Base-by-base conservation (phyloP, 2,888 invertebrate genomes). In the Heteropelma amictum region DNA sequence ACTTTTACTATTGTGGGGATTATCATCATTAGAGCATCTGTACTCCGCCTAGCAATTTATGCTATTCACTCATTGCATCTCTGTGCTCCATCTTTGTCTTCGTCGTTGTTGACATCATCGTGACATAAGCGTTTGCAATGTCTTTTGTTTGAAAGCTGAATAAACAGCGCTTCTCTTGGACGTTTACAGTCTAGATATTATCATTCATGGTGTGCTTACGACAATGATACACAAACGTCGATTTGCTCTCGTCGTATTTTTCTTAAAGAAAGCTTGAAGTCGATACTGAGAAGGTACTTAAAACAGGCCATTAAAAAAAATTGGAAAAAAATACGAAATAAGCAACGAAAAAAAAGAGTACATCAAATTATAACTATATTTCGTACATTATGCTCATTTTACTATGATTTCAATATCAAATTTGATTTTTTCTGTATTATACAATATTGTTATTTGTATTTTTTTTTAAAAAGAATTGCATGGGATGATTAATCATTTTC, bases 11-110 rank as follows among this genome's bases (percentile, higher is more conserved):
- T 80, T 80, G 77, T 85, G 81, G 79, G 80, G 79, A 80, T 82
- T 81, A 84, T 81, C 81, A 83, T 85, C 85, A 83, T 86, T 85
- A 85, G 81, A 81, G 84, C 82, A 78, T 78, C 81, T 51, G 58
- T 60, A 40, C 64, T 28, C 26, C 33, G 12, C 30, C 49, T 51
- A 33, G 58, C 49, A 40, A 65, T 64, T 19, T 35, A 47, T n/a
- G 56, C 38, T 28, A 30, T 56, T 26, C 54, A 35, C 33, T 21
- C 40, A 17, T 17, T 19, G 0, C n/a, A 12, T 28, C 45, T n/a
- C 3, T 49, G 54, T 45, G n/a, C 33, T 35, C 45, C 53, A 19
- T 28, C 28, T 10, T 28, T 30, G 49, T 30, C 58, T 12, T 67
- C 67, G 17, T 45, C 19, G 67, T 42, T 58, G 12, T n/a, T 51